Evolutionary conservation across 2,888 invertebrate genomes (phyloP), one percentile per base, ranked within the genome.

Genomic region (Heliothis peltigera): DNA sequence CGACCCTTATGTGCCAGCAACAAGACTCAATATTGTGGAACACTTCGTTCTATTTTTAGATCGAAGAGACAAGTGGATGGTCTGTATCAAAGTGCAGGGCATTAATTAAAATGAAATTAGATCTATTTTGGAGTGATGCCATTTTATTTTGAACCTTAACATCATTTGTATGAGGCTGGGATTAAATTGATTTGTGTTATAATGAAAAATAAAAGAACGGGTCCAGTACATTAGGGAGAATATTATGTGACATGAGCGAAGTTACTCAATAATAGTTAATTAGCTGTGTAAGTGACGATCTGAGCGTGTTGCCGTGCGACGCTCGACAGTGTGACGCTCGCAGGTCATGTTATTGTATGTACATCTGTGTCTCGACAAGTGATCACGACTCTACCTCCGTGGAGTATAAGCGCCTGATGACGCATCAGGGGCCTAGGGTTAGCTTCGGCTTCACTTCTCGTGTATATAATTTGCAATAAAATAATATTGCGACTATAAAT

Each of bases 51-150:
- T 80, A 77, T 77, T 75, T 77, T 76, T 77, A 84, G 78, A 73
- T 53, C 53, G 58, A 68, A 73, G 76, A 82, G 80, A 85, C 84
- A 86, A 86, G 86, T 86, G 84, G 81, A 81, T 77, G 78, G 66
- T 80, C 72, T 80, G 78, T 81, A 81, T 79, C 73, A 77, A 84
- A 86, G 84, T 81, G 84, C 81, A 83, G 72, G 56, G 80, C 82
- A 80, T 80, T 81, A 84, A 86, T 86, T 86, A 85, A 83, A 83
- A 80, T 80, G 74, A 84, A 84, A 86, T 84, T 80, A 80, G 82
- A 86, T 44, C 64, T 60, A 51, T 32, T 56, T 15, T 35, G 28
- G 39, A 43, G 32, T 4, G 2, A 5, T 19, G 18, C 4, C 15
- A 63, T 48, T 25, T 1, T 0, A 77, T 57, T 67, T 55, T 70